Evolutionary conservation across 2,888 invertebrate genomes (phyloP), one percentile per base, ranked within the genome.

Genomic region (Drosophila paramelanica): DNA sequence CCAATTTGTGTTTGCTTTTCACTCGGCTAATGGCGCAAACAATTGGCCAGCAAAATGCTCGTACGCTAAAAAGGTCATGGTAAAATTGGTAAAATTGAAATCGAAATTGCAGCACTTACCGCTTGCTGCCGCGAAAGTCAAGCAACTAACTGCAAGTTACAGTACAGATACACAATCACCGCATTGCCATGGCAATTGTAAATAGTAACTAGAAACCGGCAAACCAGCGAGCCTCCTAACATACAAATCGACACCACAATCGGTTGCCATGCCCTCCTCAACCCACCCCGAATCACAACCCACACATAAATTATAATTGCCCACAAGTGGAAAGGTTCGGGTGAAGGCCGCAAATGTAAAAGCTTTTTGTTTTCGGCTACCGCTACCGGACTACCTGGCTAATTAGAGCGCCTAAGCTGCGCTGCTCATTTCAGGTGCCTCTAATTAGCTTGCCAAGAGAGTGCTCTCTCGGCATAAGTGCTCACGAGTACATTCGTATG

Each of bases 1-100:
- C 83, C 86, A 88, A 84, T 84, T 88, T 84, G 80, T 83, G 82
- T 84, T 88, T 84, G 83, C 88, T 80, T 84, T 88, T 80, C 80
- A 68, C 73, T 80, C 61, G 72, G 75, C 86, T 83, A 83, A 88
- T 83, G 77, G 86, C 68, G 67, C 70, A 72, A 73, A 76, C 60
- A 77, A 73, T 73, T 81, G 79, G 58, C 60, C 57, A 51, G 66
- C 62, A 61, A 64, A 70, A 43, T 57, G 73, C 46, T 66, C 53
- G 45, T 55, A 76, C 65, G 60, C 62, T 60, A 74, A 77, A 83
- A 83, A 83, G 88, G 83, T 83, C 83, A 83, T 69, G 88, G 83
- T 69, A 88, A 83, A 88, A 87, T 84, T 81, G 87, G 67, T 69
- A 83, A 84, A 88, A 88, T 88, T 82, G 79, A 82, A 85, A 88